A percentile compares a stretch with the other conserved stretches of the same genome.
These are phyloP conservation scores for Amphipyra tragopoginis DNA, from an alignment of 2,888 invertebrate genomes.

Conservation along the genomic window DNA sequence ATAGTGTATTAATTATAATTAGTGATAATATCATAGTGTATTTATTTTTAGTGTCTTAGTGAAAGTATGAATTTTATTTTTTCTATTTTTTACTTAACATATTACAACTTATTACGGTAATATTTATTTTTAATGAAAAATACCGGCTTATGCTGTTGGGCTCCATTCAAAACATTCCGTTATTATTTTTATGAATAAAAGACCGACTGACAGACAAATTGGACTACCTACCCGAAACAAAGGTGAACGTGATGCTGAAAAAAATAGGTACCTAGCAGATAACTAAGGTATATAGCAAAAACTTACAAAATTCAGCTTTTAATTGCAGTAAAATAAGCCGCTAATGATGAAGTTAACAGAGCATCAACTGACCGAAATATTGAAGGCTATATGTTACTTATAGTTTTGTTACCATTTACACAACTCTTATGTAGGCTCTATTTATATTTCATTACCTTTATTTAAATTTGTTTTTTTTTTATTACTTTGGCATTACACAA, in stretches of 20 bases:
- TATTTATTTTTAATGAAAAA: conserved; percentile 4
- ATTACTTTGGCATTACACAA: no score
- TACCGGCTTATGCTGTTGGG: background rate
- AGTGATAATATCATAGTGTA: conserved; percentile 50
- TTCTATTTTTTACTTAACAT: conserved; percentile 23
- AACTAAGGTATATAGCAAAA: no score
- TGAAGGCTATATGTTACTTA: conserved; percentile 66
- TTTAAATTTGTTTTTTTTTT: no score
- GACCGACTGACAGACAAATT: background rate
- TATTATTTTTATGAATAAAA: background rate
- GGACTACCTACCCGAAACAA: background rate
- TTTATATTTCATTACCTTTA: background rate
- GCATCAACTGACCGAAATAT: conserved; percentile 63
- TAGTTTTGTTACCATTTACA: conserved; percentile 28
- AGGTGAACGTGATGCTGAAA: background rate
- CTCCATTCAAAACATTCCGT: background rate
- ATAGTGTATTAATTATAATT: conserved; percentile 56
- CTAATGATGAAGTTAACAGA: conserved; percentile 66
- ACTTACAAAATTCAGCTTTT: conserved; percentile 8
- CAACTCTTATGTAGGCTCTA: conserved; percentile 9
- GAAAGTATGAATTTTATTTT: conserved; percentile 50
- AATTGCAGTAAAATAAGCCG: conserved; percentile 32
- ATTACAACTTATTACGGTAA: conserved; percentile 28
- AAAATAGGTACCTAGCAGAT: no score
- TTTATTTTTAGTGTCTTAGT: conserved; percentile 54